Conservation (phyloP, 2,113 vertebrate species). For the Copsychus sechellarum region DNA sequence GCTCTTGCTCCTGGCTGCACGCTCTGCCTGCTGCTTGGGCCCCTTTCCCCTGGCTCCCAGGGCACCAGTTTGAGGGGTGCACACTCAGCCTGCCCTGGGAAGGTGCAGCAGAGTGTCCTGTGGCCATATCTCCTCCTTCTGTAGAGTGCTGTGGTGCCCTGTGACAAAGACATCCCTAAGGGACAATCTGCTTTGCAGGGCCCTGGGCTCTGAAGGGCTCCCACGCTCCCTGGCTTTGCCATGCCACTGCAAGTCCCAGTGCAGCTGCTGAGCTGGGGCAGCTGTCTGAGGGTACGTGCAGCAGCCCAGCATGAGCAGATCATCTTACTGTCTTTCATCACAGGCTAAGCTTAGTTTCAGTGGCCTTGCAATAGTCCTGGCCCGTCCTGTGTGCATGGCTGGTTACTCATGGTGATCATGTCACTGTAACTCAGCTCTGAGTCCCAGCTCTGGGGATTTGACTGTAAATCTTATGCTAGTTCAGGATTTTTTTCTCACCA, state of each 20-base stretch:
- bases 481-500: background rate
- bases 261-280: background rate
- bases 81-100: background rate
- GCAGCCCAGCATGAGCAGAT: background rate
- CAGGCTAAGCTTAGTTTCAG: background rate
- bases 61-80: background rate
- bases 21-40: accelerated
- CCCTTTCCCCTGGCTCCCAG: accelerated
- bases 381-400: background rate
- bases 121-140: background rate
- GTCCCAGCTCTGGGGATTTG: background rate
- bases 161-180: background rate
- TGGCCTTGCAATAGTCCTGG: background rate
- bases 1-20: background rate
- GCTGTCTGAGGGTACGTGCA: background rate
- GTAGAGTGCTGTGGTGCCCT: background rate
- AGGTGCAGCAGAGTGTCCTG: background rate
- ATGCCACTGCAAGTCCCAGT: background rate
- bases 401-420: background rate
- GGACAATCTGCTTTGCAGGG: background rate
- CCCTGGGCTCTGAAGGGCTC: background rate
- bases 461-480: background rate
- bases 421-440: background rate
- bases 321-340: background rate
- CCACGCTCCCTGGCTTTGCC: background rate